Percentiles rank a stretch among this genome's conserved stretches.
phyloP scores from a whole-genome alignment of 2,888 invertebrate species.

The Chrysolina americana region DNA sequence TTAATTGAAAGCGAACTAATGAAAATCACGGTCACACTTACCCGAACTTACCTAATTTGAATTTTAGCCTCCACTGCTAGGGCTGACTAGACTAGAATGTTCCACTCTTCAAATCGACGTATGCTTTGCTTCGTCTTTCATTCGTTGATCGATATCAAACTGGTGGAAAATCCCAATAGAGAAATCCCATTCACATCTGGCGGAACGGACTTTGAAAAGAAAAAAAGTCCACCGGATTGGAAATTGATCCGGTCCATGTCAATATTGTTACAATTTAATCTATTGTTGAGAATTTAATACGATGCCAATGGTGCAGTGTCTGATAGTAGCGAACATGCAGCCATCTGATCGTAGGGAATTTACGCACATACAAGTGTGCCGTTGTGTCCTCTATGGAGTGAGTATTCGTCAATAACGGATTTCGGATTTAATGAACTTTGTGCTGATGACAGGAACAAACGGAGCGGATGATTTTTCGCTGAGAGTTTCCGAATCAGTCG shows the following conservation, averaged over 20 bases:
- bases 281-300: conserved; percentile 34
- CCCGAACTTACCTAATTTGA: too few relatives aligned
- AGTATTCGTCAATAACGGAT: conserved; percentile 24
- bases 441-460: conserved; percentile 17
- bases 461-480: conserved; percentile 11
- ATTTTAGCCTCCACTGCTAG: too few relatives aligned
- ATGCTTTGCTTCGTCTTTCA: too few relatives aligned
- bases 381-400: background rate
- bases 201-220: conserved; percentile 22
- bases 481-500: background rate
- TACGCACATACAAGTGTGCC: conserved; percentile 9
- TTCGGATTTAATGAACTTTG: conserved; percentile 23
- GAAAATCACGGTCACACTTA: too few relatives aligned
- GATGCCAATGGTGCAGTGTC: conserved; percentile 12
- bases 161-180: too few relatives aligned
- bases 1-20: too few relatives aligned
- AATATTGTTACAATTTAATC: conserved; percentile 37
- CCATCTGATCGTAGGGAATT: conserved; percentile 12
- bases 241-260: conserved; percentile 28
- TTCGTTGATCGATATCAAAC: too few relatives aligned
- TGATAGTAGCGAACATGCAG: conserved; percentile 6
- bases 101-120: too few relatives aligned
- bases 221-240: conserved; percentile 12
- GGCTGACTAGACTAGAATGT: too few relatives aligned
- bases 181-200: background rate